A percentile compares a stretch with the other conserved stretches of the same genome.
phyloP scores from a whole-genome alignment of 1,140 invertebrate species.

The Diploscapter pachys region DNA sequence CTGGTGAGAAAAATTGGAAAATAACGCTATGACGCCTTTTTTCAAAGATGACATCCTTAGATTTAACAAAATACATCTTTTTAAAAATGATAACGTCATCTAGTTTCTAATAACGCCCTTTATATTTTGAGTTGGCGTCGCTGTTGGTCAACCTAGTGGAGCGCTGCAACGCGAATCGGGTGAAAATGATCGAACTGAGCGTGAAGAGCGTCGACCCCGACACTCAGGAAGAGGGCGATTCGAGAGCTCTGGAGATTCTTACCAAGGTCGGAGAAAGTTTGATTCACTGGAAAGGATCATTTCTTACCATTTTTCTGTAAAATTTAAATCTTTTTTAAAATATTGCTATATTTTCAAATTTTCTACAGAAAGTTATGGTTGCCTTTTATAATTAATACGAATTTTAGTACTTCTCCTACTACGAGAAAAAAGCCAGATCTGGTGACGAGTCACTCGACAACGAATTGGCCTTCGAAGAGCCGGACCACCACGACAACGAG shows the following conservation, averaged over 20 bases:
- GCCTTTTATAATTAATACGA: not conserved
- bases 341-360: constrained; percentile 12
- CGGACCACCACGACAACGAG: not conserved
- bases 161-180: constrained; percentile 34
- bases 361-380: constrained; percentile 12
- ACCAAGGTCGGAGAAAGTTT: constrained; percentile 20
- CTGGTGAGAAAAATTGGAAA: constrained; percentile 12
- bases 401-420: constrained; percentile 26
- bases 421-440: constrained; percentile 26
- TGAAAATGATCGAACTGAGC: constrained; percentile 16
- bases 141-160: constrained; percentile 38
- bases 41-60: not conserved
- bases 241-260: constrained; percentile 14
- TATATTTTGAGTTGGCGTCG: constrained; percentile 14
- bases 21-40: not conserved
- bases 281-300: too few relatives aligned
- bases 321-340: constrained; percentile 1
- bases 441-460: constrained; percentile 34
- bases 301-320: not conserved
- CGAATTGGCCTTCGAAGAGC: constrained; percentile 31
- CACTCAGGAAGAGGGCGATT: constrained; percentile 6
- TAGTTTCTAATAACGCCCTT: too few relatives aligned
- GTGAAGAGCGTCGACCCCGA: constrained; percentile 4
- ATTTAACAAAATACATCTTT: not conserved
- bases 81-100: not conserved